Percentiles rank a stretch among this genome's conserved stretches.
These are phyloP conservation scores for Drosophila insularis DNA, from an alignment of 1,140 invertebrate genomes.

Conservation along the genomic window DNA sequence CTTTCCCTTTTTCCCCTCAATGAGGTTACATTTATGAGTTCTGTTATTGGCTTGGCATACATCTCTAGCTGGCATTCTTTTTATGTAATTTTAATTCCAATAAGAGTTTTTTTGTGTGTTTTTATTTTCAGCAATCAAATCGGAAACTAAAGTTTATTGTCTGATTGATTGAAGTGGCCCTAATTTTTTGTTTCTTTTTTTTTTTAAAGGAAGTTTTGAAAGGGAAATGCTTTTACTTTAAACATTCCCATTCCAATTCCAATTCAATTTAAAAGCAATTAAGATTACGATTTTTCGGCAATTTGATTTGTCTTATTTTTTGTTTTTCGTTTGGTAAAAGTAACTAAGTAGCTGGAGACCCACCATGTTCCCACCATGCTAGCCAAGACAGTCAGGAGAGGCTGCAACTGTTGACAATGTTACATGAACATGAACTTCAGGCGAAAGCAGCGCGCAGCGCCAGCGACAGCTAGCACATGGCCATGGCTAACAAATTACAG, in stretches of 20 bases:
- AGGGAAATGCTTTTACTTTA: constrained; percentile 76
- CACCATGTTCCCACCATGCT: constrained; percentile 42
- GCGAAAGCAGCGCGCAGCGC: constrained; percentile 67
- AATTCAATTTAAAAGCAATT: constrained; percentile 76
- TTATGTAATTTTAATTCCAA: constrained; percentile 52
- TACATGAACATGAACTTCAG: constrained; percentile 77
- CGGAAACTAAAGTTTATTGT: neutral
- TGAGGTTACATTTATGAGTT: constrained; percentile 62
- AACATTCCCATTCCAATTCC: constrained; percentile 50
- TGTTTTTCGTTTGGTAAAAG: constrained; percentile 59
- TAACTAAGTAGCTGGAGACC: constrained; percentile 25
- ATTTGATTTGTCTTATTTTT: constrained; percentile 21
- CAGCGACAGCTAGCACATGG: constrained; percentile 23
- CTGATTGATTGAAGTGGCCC: neutral
- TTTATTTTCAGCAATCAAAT: constrained; percentile 1
- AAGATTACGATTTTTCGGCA: constrained; percentile 66
- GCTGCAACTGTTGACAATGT: constrained; percentile 76
- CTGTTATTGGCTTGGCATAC: constrained; percentile 42
- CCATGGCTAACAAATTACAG: constrained; percentile 66
- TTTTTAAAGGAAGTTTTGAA: constrained; percentile 33
- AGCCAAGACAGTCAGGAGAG: constrained; percentile 23
- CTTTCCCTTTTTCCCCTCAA: constrained; percentile 74
- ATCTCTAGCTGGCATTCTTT: constrained; percentile 25
- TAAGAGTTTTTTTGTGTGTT: neutral
- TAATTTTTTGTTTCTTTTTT: constrained; percentile 11